phyloP scores from a whole-genome alignment of 2,113 vertebrate species.

The Agelaius tricolor region DNA sequence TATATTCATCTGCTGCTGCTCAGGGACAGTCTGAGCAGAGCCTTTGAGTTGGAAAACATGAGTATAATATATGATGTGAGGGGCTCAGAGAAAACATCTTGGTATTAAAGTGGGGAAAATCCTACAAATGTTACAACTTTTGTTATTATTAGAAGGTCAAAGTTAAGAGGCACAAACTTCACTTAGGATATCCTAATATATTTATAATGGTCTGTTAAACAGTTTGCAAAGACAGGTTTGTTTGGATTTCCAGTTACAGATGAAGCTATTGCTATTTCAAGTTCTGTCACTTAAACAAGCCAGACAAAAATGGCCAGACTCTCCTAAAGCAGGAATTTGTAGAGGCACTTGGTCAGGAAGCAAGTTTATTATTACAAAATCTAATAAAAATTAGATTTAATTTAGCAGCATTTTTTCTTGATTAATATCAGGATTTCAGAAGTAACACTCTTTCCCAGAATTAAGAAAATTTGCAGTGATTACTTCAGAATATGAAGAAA shows the following conservation, averaged over 20 bases:
- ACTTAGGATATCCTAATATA: background rate
- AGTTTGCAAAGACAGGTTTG: background rate
- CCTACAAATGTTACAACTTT: background rate
- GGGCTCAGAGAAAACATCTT: constrained; percentile 10
- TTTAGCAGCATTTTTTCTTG: background rate
- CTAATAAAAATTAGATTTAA: background rate
- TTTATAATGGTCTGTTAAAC: background rate
- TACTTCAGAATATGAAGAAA: background rate
- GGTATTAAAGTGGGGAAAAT: background rate
- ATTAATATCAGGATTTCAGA: background rate
- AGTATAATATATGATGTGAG: background rate
- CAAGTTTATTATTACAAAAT: background rate
- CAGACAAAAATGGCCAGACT: background rate
- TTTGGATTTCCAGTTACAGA: constrained; percentile 16
- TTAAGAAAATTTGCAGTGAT: background rate
- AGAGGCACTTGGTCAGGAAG: background rate
- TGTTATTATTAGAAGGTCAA: constrained; percentile 5
- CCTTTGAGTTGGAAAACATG: constrained; percentile 9
- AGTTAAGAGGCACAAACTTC: background rate
- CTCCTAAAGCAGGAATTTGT: background rate
- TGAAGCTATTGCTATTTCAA: background rate
- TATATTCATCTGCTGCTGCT: constrained; percentile 20
- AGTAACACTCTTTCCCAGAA: background rate
- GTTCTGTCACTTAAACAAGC: background rate
- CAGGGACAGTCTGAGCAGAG: background rate